Evolutionary conservation across 2,888 invertebrate genomes (phyloP).

Genomic region (Troglohyphantes excavatus): DNA sequence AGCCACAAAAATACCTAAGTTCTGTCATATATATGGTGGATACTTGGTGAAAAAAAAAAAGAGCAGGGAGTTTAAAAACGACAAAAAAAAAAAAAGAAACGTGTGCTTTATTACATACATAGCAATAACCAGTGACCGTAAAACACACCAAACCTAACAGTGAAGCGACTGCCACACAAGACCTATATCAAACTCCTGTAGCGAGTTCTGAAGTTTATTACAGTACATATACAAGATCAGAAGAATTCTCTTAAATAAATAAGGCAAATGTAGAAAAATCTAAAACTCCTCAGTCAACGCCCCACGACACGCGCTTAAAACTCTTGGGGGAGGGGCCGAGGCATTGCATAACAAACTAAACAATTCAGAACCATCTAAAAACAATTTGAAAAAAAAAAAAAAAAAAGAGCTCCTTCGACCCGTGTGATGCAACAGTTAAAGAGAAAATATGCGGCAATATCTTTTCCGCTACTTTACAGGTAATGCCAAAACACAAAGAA

Average conservation of each 20-base stretch:
- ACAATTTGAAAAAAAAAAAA: conserved; percentile 16
- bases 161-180: conserved; percentile 72
- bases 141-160: conserved; percentile 78
- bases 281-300: conserved; percentile 54
- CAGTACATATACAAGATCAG: conserved; percentile 76
- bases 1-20: conserved; percentile 78
- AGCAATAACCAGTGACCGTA: conserved; percentile 78
- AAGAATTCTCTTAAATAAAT: conserved; percentile 73
- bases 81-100: conserved; percentile 63
- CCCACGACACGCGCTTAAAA: conserved; percentile 58
- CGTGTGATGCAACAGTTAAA: conserved; percentile 67
- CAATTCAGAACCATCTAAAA: conserved; percentile 66
- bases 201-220: conserved; percentile 69
- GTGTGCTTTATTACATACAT: conserved; percentile 78
- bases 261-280: conserved; percentile 77
- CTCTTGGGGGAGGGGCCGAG: conserved; percentile 47
- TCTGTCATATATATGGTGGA: conserved; percentile 73
- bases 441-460: conserved; percentile 69
- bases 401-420: conserved; percentile 35
- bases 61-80: conserved; percentile 64
- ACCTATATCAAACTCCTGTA: conserved; percentile 75
- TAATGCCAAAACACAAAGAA: conserved; percentile 64
- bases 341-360: conserved; percentile 57
- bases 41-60: conserved; percentile 49
- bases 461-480: conserved; percentile 76